Evolutionary conservation across 2,797 vertebrate species (phyloP).

Genomic region (Simalia tracyae): DNA sequence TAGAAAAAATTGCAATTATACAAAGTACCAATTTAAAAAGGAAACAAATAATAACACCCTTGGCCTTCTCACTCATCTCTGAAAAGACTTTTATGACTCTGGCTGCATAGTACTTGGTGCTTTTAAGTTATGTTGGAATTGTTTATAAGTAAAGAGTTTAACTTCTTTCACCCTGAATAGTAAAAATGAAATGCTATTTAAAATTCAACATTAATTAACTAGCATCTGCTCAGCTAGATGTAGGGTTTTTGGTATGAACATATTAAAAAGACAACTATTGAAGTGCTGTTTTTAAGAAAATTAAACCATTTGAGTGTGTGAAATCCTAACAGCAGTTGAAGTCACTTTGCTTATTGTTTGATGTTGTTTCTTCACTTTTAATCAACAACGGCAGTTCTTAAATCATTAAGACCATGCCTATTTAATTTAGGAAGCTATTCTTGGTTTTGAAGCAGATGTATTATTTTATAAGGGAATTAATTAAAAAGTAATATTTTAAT

Average conservation of each 20-base stretch:
- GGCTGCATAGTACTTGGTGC: background rate
- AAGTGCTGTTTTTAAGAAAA: background rate
- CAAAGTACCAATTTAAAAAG: background rate
- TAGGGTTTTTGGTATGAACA: background rate
- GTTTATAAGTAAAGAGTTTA: background rate
- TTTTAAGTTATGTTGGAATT: background rate
- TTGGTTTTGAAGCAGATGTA: background rate
- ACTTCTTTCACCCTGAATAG: background rate
- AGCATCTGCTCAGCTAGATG: background rate
- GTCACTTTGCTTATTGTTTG: slow-evolving; percentile 5
- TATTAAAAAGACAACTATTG: slow-evolving; percentile 2
- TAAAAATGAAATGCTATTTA: background rate
- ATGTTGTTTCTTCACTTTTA: background rate
- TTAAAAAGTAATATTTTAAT: background rate
- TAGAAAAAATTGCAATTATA: slow-evolving; percentile 23
- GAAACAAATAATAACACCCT: background rate
- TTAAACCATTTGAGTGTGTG: slow-evolving; percentile 1
- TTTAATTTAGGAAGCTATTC: background rate
- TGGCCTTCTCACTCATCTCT: background rate
- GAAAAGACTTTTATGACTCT: background rate
- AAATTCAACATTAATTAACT: background rate
- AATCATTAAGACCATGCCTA: background rate
- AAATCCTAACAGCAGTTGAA: slow-evolving; percentile 4
- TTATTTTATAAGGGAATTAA: background rate
- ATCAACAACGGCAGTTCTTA: background rate